These are phyloP conservation scores for Holacanthella duospinosa DNA, from an alignment of 2,888 invertebrate genomes.

Conservation along the genomic window DNA sequence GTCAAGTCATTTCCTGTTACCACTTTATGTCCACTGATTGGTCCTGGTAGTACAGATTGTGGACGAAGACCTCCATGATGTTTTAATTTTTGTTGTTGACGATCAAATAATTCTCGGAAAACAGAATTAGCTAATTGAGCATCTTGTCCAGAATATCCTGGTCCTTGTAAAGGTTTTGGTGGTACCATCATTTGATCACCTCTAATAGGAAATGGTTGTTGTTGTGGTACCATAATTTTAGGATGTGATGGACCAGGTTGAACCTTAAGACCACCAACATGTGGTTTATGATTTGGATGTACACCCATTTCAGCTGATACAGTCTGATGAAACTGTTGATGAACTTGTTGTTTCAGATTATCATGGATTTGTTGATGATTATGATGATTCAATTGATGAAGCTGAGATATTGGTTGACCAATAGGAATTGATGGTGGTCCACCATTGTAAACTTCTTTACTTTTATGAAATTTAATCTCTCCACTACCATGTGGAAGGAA, in stretches of 20 bases:
- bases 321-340: neutral
- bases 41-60: slow-evolving; percentile 13
- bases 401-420: slow-evolving; percentile 18
- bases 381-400: slow-evolving; percentile 13
- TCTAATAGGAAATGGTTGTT: slow-evolving; percentile 11
- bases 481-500: slow-evolving; percentile 11
- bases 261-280: neutral
- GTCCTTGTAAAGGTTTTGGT: slow-evolving; percentile 5
- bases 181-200: slow-evolving; percentile 1
- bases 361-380: slow-evolving; percentile 7
- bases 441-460: slow-evolving; percentile 2
- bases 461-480: neutral
- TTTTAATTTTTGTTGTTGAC: slow-evolving; percentile 13
- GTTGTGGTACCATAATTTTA: slow-evolving; percentile 18
- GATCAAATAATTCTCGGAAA: slow-evolving; percentile 28
- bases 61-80: slow-evolving; percentile 15
- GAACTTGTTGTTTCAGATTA: slow-evolving; percentile 4
- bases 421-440: neutral
- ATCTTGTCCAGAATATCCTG: slow-evolving; percentile 7
- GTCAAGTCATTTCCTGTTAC: slow-evolving; percentile 31
- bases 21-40: slow-evolving; percentile 21
- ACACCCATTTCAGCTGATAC: neutral
- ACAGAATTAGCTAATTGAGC: slow-evolving; percentile 25
- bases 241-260: slow-evolving; percentile 13
- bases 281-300: neutral